Evolutionary conservation across 2,888 invertebrate genomes (phyloP), one percentile per base, ranked within the genome.

Genomic region (Mesorhabditis belari): DNA sequence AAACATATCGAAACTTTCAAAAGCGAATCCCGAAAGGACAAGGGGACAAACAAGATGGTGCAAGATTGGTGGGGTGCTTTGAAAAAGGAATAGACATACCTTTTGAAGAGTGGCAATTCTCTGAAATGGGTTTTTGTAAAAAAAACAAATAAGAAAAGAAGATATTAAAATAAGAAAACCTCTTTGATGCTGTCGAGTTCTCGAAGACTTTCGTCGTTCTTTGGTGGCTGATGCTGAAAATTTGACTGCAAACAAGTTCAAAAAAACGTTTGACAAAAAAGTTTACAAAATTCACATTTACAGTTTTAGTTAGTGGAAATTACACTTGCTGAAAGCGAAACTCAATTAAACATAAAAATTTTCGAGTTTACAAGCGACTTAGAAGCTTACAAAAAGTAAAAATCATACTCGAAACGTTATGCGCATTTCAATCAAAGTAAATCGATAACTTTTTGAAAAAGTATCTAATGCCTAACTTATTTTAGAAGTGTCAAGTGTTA

Each of bases 121-220:
- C 76, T 77, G 65, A 66, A 70, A 64, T 49, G 19, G 49, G 24
- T 65, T 58, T 17, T 29, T 35, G n/a, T 24, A 2, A 28, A 5
- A 17, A 25, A 17, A 54, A n/a, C 26, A n/a, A 17, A 49, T 50
- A 17, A 50, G 44, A 9, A 49, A 49, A 44, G 9, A 50, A 50
- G 24, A 25, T 55, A 23, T 12, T 55, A 25, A 19, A 19, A 25
- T 19, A 17, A 25, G 55, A 9, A 57, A 17, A 57, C 71, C 67
- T 71, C 67, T 58, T 78, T 74, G 57, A 79, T 73, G 52, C 71
- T 68, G 55, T 79, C 79, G 55, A 79, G 60, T 54, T 79, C 77
- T 5, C 75, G 61, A 27, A 75, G 63, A 54, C 71, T 76, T 60
- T 79, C 79, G 56, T 77, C 75, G 56, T 71, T 67, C 17, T 66